Evolutionary conservation across 2,888 invertebrate genomes (phyloP), one percentile per base, ranked within the genome.

Genomic region (Campopleginae sp.): DNA sequence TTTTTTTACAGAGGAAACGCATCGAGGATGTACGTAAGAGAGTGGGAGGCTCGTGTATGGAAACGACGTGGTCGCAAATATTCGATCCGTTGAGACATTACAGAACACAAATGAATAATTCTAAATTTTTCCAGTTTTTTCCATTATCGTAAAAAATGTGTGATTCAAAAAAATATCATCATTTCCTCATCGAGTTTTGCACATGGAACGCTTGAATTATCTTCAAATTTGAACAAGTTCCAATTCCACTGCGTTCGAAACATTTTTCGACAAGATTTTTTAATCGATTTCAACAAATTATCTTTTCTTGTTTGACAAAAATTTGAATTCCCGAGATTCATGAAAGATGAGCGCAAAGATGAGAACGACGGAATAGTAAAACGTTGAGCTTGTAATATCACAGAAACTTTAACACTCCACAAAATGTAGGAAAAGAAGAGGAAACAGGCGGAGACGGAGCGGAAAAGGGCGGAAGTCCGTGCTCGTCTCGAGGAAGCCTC

Each of bases 401-500:
- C 27, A 23, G 23, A 58, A 58, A 6, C 14, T 58, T 58, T 27
- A 58, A 58, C 58, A 58, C 58, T 27, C 58, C 1, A 58, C 58
- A 58, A 58, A 58, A 58, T 58, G 14, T 94, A 98, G 98, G 98
- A 98, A 96, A 98, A 98, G 96, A 98, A 98, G 96, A 98, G 97
- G 96, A 99, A 98, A 96, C 98, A 98, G 96, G 97, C 97, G 94
- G 98, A 99, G 95, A 98, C 98, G 95, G 99, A 99, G 95, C 97
- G 98, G 96, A 98, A 99, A 96, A 98, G 99, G 95, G 99, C 99
- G 94, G 99, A 99, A 95, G 99, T 99, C 95, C 97, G 99, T 95
- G 98, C 98, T 95, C 98, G 99, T 94, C 97, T 99, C 96, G 99
- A 99, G 95, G 99, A 99, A 95, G 98, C 98, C 95, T 98, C 98